phyloP scores from a whole-genome alignment of 2,113 vertebrate species.

The Tinamus guttatus region DNA sequence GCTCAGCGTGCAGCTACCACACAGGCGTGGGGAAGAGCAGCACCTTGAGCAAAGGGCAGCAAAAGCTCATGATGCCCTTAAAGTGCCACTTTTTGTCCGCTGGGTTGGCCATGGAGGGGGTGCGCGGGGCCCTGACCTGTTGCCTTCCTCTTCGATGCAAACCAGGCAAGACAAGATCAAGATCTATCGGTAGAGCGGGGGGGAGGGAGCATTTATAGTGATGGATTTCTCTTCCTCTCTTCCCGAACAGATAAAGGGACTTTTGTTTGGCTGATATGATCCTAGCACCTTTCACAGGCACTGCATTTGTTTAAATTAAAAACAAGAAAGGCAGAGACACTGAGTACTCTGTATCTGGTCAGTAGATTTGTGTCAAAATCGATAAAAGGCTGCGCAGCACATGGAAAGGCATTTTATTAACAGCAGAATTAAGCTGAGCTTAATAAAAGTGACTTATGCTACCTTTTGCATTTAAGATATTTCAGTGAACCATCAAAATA shows the following conservation, averaged over 20 bases:
- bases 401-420: conserved; percentile 38
- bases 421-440: background rate
- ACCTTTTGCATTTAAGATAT: conserved; percentile 22
- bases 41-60: background rate
- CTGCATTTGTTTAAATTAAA: conserved; percentile 40
- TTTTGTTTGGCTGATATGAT: conserved; percentile 33
- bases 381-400: background rate
- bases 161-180: conserved; percentile 40
- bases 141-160: conserved; percentile 9
- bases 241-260: background rate
- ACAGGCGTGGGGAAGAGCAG: background rate
- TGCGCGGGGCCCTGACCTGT: background rate
- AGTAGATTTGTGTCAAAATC: conserved; percentile 27
- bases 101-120: background rate
- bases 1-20: background rate
- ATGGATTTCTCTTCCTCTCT: conserved; percentile 32
- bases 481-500: conserved; percentile 43
- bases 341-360: conserved; percentile 30
- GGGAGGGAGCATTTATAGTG: background rate
- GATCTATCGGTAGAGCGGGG: background rate
- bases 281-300: conserved; percentile 41
- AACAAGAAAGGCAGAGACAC: conserved; percentile 12
- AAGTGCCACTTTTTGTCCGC: conserved; percentile 7
- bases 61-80: background rate
- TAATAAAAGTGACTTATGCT: background rate